Evolutionary conservation across 2,888 invertebrate genomes (phyloP), one percentile per base, ranked within the genome.

Genomic region (Lobophora halterata): DNA sequence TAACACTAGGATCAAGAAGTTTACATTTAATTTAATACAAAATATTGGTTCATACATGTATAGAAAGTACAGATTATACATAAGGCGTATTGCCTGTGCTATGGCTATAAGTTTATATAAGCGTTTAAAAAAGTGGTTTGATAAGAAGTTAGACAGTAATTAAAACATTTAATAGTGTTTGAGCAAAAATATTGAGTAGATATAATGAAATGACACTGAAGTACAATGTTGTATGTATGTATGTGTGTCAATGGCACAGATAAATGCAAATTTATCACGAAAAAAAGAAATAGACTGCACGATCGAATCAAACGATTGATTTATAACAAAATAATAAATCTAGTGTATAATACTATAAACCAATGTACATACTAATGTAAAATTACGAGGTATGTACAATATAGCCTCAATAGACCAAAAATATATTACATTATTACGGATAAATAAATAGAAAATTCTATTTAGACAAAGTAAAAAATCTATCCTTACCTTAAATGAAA

Each of bases 241-340:
- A n/a, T n/a, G n/a, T n/a, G 67, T 56, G 59, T 68, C 71, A 69
- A 80, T 81, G 82, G 79, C 80, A 81, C 78, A 62, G 68, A 63
- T 83, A 85, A 85, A 85, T 85, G 85, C 85, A 81, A 63, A 65
- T 62, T 67, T 80, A 82, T 82, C 81, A 82, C 81, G 71, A 65
- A 63, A 55, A 60, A 43, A 53, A 58, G 52, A 51, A 60, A 46
- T 51, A 55, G 50, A 61, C 55, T 56, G 52, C 46, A 61, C 46
- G 49, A 59, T 58, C 58, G 55, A 49, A 58, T 54, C 55, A 48
- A 49, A 61, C 54, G 43, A 46, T 55, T 49, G 51, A 38, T 46
- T 46, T 49, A 50, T 48, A 38, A 40, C 41, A 56, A 50, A 52
- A 37, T 50, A 49, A 59, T 55, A 58, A 59, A 54, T 51, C 38